Evolutionary conservation across 2,888 invertebrate genomes (phyloP).

Genomic region (Drosophila tanythrix): DNA sequence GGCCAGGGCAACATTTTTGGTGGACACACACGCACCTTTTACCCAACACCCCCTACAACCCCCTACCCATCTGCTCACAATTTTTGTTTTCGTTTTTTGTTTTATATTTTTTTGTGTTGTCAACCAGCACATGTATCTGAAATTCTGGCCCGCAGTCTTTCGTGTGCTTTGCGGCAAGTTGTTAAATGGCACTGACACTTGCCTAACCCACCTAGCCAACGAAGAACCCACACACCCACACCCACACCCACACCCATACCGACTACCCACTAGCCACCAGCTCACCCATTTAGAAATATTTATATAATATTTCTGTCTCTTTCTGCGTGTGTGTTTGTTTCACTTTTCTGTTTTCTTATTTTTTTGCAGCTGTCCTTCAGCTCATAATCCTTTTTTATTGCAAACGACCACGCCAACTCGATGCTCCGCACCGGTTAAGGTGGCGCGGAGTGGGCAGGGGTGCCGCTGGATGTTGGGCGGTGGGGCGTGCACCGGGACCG

Average conservation of each 20-base stretch:
- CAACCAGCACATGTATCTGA: slow-evolving; percentile 37
- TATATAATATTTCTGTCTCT: slow-evolving; percentile 52
- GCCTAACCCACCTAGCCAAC: slow-evolving; percentile 25
- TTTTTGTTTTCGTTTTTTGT: slow-evolving; percentile 1
- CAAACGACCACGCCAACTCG: slow-evolving; percentile 77
- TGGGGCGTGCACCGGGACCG: slow-evolving; percentile 6
- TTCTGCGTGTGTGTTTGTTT: slow-evolving; percentile 20
- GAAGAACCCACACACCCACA: background rate
- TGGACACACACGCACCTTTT: slow-evolving; percentile 62
- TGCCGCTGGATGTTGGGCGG: background rate
- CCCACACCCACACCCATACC: no score
- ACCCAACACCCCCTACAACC: background rate
- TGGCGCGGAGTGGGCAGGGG: slow-evolving; percentile 5
- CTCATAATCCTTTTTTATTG: slow-evolving; percentile 80
- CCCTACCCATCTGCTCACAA: background rate
- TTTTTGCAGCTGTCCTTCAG: slow-evolving; percentile 71
- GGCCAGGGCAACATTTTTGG: slow-evolving; percentile 33
- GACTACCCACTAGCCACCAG: background rate
- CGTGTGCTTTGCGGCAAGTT: slow-evolving; percentile 66
- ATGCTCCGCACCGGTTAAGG: slow-evolving; percentile 52
- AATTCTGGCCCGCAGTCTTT: slow-evolving; percentile 28
- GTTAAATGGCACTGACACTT: slow-evolving; percentile 78
- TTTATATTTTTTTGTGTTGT: slow-evolving; percentile 17
- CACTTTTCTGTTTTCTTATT: slow-evolving; percentile 11
- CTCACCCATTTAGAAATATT: slow-evolving; percentile 68